Evolutionary conservation across 2,113 vertebrate species (phyloP), one percentile per base, ranked within the genome.

Genomic region (Sprattus sprattus): DNA sequence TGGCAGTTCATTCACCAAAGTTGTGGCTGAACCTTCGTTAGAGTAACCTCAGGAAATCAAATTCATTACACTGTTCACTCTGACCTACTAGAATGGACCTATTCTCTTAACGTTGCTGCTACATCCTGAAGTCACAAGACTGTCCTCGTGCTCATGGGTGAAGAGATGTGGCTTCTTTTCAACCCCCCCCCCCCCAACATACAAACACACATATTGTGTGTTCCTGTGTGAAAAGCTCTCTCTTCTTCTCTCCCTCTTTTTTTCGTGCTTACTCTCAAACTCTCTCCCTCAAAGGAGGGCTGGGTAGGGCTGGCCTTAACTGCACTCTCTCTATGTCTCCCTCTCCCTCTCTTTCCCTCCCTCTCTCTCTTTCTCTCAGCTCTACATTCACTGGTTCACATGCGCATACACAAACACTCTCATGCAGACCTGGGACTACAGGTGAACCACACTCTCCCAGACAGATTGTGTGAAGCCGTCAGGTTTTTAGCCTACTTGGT

Each of bases 41-140:
- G 60, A 64, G 49, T 86, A 88, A 32, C 10, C 84, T 83, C 47
- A 39, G 81, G 47, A 89, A 85, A 67, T 89, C 39, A 60, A 67
- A 52, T 52, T 45, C 60, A 83, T 82, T 83, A 81, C 5, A 39
- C 13, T 60, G 52, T 85, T 82, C 80, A 47, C 86, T 47, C 52
- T 44, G 15, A 6, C 28, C 81, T 81, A 13, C 39, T 25, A 87
- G 83, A 89, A 89, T 89, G 78, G 87, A 64, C 50, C 83, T 83
- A 52, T 90, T 89, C 90, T 88, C 39, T 28, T 39, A 39, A 13
- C 46, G 81, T 18, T 84, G 87, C 87, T 83, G 64, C 81, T 82
- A 2, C 84, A 44, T 91, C 71, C 86, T 52, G 90, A 87, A 90
- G 39, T 92, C 92, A 91, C 64, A 86, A 84, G 83, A 87, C 83